Conservation (phyloP, 2,888 invertebrate species). For the Yponomeuta evonymella region DNA sequence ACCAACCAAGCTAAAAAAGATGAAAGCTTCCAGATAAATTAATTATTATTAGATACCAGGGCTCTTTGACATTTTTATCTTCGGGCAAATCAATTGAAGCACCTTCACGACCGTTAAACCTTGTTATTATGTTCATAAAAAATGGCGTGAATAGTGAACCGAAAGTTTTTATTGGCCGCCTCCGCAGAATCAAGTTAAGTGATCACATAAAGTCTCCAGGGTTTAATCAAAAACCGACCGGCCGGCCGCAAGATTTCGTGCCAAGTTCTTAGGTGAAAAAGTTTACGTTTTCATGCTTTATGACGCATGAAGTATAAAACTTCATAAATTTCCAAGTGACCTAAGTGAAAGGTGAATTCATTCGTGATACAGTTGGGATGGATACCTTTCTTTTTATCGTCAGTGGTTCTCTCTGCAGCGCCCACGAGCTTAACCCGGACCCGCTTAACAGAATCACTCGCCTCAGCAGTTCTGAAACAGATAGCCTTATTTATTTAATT, state of each 20-base stretch:
- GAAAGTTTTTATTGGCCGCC: not conserved
- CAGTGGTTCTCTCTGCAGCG: conserved; percentile 89
- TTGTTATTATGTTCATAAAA: not conserved
- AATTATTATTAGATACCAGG: too few relatives aligned
- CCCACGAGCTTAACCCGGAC: conserved; percentile 94
- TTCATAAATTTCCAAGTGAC: not conserved
- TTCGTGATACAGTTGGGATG: not conserved
- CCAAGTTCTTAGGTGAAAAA: not conserved
- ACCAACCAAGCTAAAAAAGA: too few relatives aligned
- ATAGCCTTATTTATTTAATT: conserved; percentile 63
- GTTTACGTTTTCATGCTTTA: not conserved
- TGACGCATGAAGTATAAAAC: not conserved
- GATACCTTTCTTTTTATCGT: conserved; percentile 82
- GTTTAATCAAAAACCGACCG: conserved; percentile 1
- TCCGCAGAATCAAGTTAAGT: not conserved
- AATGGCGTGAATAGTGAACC: not conserved
- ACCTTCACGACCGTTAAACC: too few relatives aligned
- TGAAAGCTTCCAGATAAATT: too few relatives aligned
- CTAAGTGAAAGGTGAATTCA: not conserved
- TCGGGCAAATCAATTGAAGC: too few relatives aligned
- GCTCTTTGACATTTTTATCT: too few relatives aligned
- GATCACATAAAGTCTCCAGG: not conserved
- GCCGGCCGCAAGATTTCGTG: not conserved
- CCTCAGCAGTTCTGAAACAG: conserved; percentile 87
- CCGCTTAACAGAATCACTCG: conserved; percentile 92